Evolutionary conservation across 2,888 invertebrate species (phyloP).

Genomic region (Heliothis peltigera): DNA sequence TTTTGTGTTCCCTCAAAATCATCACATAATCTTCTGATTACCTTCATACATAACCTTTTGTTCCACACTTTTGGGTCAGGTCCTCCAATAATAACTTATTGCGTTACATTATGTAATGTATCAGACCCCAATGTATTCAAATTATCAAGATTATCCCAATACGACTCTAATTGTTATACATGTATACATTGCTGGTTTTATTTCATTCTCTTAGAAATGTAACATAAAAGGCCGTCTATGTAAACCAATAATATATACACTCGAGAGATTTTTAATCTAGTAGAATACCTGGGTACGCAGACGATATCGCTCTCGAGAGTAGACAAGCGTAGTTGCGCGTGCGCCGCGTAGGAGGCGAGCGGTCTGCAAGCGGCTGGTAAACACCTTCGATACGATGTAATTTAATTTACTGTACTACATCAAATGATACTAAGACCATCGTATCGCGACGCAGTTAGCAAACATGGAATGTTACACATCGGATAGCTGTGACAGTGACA

Average conservation of each 20-base stretch:
- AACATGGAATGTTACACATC: slow-evolving; percentile 95
- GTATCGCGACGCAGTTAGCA: slow-evolving; percentile 52
- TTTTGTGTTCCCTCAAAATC: too few species aligned
- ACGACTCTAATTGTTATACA: slow-evolving; percentile 13
- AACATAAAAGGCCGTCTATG: slow-evolving; percentile 37
- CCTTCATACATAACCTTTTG: not conserved
- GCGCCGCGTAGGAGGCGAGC: slow-evolving; percentile 75
- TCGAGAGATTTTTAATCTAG: slow-evolving; percentile 38
- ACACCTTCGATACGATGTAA: slow-evolving; percentile 72
- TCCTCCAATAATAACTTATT: slow-evolving; percentile 41
- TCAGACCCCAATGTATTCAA: slow-evolving; percentile 25
- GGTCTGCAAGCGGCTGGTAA: slow-evolving; percentile 51
- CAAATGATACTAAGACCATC: slow-evolving; percentile 57
- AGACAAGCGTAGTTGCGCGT: slow-evolving; percentile 84
- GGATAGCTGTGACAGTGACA: slow-evolving; percentile 95
- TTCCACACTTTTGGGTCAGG: slow-evolving; percentile 33
- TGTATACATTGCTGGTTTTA: slow-evolving; percentile 28
- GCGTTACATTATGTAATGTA: slow-evolving; percentile 51
- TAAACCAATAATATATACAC: slow-evolving; percentile 10
- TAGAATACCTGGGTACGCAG: slow-evolving; percentile 39
- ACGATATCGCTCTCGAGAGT: slow-evolving; percentile 57
- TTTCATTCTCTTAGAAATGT: not conserved
- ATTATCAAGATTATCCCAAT: slow-evolving; percentile 6
- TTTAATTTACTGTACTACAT: slow-evolving; percentile 56
- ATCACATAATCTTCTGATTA: not conserved